Base-by-base conservation (phyloP, 2,888 invertebrate species). In the Apantesis nais region DNA sequence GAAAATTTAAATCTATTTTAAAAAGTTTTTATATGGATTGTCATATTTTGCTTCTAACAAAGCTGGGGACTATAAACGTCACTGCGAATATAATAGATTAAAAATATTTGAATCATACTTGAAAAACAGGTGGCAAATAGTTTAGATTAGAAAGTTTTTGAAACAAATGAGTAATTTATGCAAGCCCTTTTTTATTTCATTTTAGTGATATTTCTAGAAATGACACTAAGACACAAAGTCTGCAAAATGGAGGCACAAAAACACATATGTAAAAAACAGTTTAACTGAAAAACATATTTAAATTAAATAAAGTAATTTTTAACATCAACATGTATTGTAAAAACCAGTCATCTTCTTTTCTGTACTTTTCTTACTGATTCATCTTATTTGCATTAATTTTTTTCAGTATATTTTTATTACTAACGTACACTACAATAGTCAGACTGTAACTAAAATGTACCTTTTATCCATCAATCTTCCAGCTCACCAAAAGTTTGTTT, bases 381-480 rank as follows among this genome's bases (percentile, higher is more conserved):
- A 55, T 55, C 52, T n/a, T 25, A n/a, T 12, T 48, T 55, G 3
- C 55, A 25, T 25, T 55, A 25, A 55, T 14, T 25, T 25, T 4
- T 55, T 12, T 0, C 3, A 1, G 2, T n/a, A 22, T 25, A 5
- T 29, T 0, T 55, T 55, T 12, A 55, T n/a, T 55, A 55, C 25
- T 29, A 16, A 55, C 14, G 5, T 55, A 52, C 2, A 12, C 58
- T 58, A 2, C 29, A 25, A 16, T 7, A 58, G 14, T 58, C 14
- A 14, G 25, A 1, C 16, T 58, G 25, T 14, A 25, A 29, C 14
- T 58, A 29, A 55, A 12, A 66, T 37, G 8, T 8, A 58, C 25
- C 66, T 41, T 66, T 58, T 8, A 29, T 12, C 58, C n/a, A 66
- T 66, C 66, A 39, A 66, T 66, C 66, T 41, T 58, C 39, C 29